These are phyloP conservation scores for Caenorhabditis wallacei DNA, from an alignment of 2,888 invertebrate genomes.

Conservation along the genomic window DNA sequence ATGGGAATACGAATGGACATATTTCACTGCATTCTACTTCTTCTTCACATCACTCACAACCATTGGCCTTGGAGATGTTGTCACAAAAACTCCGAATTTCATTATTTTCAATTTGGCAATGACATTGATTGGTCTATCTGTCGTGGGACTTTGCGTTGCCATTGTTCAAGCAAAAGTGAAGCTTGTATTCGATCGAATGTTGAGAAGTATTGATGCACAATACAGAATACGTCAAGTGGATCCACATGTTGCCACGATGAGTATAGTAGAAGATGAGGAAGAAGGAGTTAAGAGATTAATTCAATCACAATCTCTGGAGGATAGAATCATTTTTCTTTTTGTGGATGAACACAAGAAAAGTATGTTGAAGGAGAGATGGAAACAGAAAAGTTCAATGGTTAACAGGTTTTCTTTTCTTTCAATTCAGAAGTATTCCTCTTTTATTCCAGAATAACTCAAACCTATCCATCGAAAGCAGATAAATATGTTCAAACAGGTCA, in stretches of 20 bases:
- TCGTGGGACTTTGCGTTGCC: conserved; percentile 75
- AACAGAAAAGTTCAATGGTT: conserved; percentile 72
- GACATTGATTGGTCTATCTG: conserved; percentile 74
- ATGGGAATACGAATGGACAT: conserved; percentile 78
- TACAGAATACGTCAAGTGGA: conserved; percentile 75
- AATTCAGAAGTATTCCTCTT: too few relatives aligned
- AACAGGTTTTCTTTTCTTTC: conserved; percentile 59
- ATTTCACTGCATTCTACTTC: conserved; percentile 77
- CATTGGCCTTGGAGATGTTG: conserved; percentile 77
- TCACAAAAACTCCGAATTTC: conserved; percentile 77
- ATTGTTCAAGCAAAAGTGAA: conserved; percentile 77
- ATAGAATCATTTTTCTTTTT: conserved; percentile 73
- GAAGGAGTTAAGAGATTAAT: conserved; percentile 75
- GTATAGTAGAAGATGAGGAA: conserved; percentile 74
- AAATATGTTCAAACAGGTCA: conserved; percentile 77
- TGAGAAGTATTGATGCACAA: conserved; percentile 75
- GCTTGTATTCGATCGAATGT: conserved; percentile 74
- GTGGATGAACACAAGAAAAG: conserved; percentile 76
- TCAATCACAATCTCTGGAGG: conserved; percentile 72
- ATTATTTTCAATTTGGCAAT: conserved; percentile 76
- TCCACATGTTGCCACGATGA: conserved; percentile 76
- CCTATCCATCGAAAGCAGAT: conserved; percentile 75
- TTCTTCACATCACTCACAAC: conserved; percentile 78
- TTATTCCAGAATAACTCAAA: conserved; percentile 73
- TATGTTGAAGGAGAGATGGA: conserved; percentile 75